Conservation (phyloP, 2,113 vertebrate species). For the Pogonocichla stellata region DNA sequence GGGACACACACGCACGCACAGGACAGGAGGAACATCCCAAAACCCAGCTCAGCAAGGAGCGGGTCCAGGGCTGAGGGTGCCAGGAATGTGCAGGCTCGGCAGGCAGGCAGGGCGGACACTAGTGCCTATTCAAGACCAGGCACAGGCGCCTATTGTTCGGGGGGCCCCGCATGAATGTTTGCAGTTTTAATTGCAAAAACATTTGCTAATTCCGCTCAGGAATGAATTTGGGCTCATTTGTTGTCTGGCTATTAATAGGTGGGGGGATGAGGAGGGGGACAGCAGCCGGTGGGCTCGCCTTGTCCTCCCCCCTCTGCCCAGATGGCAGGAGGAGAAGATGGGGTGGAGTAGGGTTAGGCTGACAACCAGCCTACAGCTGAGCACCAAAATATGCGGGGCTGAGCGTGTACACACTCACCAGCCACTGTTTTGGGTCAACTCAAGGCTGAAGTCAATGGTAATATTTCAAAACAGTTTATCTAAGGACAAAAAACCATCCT, state of each 20-base stretch:
- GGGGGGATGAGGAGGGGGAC: not conserved
- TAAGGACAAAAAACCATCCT: not conserved
- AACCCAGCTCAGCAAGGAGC: conserved; percentile 6
- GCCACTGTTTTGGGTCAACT: not conserved
- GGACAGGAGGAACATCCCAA: not conserved
- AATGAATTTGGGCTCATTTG: conserved; percentile 62
- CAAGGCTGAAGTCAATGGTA: not conserved
- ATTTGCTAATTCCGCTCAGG: conserved; percentile 70
- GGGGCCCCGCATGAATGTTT: conserved; percentile 64
- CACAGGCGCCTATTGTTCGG: conserved; percentile 77
- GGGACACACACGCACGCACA: not conserved
- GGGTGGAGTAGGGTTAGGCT: not conserved
- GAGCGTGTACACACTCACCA: not conserved
- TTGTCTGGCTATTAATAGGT: conserved; percentile 66
- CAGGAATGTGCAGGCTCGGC: conserved; percentile 73
- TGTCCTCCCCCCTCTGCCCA: not conserved
- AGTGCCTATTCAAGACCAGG: conserved; percentile 68
- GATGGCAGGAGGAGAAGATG: not conserved
- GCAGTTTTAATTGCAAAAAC: conserved; percentile 74
- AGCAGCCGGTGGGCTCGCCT: conserved; percentile 39
- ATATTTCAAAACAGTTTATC: not conserved
- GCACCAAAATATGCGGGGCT: not conserved
- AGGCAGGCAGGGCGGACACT: conserved; percentile 63
- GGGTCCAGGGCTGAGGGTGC: conserved; percentile 57
- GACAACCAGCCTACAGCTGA: not conserved